Percentiles rank a stretch among this genome's conserved stretches.
These are phyloP conservation scores for Antennarius maculatus DNA, from an alignment of 2,797 vertebrate species.

Conservation along the genomic window DNA sequence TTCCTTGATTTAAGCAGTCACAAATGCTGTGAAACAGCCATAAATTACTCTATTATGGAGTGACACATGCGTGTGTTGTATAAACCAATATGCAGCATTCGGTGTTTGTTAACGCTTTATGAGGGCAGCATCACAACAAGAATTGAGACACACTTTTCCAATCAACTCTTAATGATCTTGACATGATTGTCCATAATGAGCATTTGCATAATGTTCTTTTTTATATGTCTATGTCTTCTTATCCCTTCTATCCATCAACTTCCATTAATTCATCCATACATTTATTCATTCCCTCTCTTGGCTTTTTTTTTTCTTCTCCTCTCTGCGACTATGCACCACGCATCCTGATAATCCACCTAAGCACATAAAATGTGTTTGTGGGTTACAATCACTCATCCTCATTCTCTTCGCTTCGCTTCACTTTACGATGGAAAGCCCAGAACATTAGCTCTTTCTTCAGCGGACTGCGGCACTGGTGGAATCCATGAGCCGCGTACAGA, in stretches of 20 bases:
- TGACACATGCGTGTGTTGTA: background rate
- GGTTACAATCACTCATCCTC: constrained; percentile 67
- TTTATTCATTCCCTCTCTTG: background rate
- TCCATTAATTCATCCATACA: constrained; percentile 35
- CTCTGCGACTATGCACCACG: constrained; percentile 51
- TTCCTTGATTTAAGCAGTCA: constrained; percentile 13
- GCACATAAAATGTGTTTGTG: constrained; percentile 68
- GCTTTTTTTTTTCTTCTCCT: background rate
- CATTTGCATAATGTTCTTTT: constrained; percentile 1
- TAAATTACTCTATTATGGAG: constrained; percentile 14
- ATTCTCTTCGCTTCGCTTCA: constrained; percentile 71
- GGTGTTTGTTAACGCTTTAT: constrained; percentile 6
- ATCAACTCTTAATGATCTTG: constrained; percentile 27
- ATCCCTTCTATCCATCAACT: constrained; percentile 12
- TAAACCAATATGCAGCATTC: constrained; percentile 13
- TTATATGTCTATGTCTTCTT: constrained; percentile 1
- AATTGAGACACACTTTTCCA: no score
- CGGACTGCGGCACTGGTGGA: constrained; percentile 68
- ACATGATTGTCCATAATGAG: background rate
- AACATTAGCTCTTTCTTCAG: constrained; percentile 68
- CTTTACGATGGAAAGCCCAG: constrained; percentile 70
- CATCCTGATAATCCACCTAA: constrained; percentile 65
- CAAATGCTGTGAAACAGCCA: constrained; percentile 17
- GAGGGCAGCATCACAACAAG: background rate
- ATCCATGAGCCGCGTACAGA: constrained; percentile 57